Conservation (phyloP, 2,888 invertebrate genomes). For the Helleia helle region DNA sequence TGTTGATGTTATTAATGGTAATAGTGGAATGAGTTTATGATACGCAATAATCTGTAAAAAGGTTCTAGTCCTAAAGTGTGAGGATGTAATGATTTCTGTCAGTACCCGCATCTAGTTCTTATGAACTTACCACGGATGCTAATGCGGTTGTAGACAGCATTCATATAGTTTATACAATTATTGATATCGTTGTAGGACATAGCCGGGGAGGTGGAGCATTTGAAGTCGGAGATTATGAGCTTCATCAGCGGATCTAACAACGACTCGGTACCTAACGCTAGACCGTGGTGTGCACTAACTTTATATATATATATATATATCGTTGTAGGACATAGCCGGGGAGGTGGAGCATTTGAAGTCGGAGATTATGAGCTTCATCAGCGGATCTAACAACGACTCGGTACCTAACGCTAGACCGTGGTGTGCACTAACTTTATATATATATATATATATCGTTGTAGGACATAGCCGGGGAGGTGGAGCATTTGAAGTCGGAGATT, state of each 20-base stretch:
- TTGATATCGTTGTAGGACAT: slow-evolving; percentile 49
- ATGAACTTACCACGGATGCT: too few relatives aligned
- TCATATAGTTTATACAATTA: too few relatives aligned
- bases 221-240: slow-evolving; percentile 54
- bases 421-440: not conserved
- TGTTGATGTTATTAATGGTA: too few relatives aligned
- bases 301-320: not conserved
- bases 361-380: slow-evolving; percentile 54
- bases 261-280: slow-evolving; percentile 48
- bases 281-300: not conserved
- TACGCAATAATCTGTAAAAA: too few relatives aligned
- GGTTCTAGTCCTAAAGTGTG: too few relatives aligned
- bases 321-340: slow-evolving; percentile 46
- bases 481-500: slow-evolving; percentile 53
- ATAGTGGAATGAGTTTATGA: too few relatives aligned
- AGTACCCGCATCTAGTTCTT: too few relatives aligned
- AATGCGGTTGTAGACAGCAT: too few relatives aligned
- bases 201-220: slow-evolving; percentile 47
- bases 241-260: slow-evolving; percentile 54
- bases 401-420: slow-evolving; percentile 32
- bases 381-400: slow-evolving; percentile 60
- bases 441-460: slow-evolving; percentile 34
- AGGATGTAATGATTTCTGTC: too few relatives aligned
- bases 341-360: slow-evolving; percentile 55
- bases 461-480: slow-evolving; percentile 54